A percentile compares a stretch with the other conserved stretches of the same genome.
These are phyloP conservation scores for Sphecodes monilicornis DNA, from an alignment of 2,888 invertebrate species.

Conservation along the genomic window DNA sequence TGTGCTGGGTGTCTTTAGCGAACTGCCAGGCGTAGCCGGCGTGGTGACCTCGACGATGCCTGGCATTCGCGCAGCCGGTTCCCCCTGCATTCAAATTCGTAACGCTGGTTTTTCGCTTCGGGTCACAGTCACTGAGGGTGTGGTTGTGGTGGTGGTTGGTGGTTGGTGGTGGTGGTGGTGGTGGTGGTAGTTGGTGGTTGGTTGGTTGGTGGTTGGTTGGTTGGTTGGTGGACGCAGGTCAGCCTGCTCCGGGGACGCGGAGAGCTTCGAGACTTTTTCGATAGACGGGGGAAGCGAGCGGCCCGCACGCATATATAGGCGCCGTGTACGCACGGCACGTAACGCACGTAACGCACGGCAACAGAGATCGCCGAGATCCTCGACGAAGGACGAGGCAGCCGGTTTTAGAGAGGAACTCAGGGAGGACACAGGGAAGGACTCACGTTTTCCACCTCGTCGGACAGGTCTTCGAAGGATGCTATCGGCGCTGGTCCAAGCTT, in stretches of 20 bases:
- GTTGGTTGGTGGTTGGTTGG: constrained; percentile 49
- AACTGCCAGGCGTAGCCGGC: constrained; percentile 81
- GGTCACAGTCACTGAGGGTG: constrained; percentile 64
- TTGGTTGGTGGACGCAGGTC: constrained; percentile 48
- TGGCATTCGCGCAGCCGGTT: constrained; percentile 82
- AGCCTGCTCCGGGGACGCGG: constrained; percentile 42
- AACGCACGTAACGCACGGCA: constrained; percentile 22
- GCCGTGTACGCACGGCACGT: not conserved
- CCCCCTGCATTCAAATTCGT: constrained; percentile 80
- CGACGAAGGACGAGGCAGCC: constrained; percentile 28
- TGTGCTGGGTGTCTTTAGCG: constrained; percentile 89
- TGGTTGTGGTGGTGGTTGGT: constrained; percentile 39
- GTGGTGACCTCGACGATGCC: constrained; percentile 85
- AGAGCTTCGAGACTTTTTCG: constrained; percentile 40
- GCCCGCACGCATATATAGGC: not conserved
- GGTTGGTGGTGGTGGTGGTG: constrained; percentile 35
- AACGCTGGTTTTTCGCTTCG: constrained; percentile 69
- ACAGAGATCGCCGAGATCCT: not conserved
- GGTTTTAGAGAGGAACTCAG: constrained; percentile 49
- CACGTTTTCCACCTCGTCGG: constrained; percentile 90
- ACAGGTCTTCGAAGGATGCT: constrained; percentile 96
- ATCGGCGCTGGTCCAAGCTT: constrained; percentile 97
- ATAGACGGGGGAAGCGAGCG: constrained; percentile 30
- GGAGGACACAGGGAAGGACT: constrained; percentile 73
- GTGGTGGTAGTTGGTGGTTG: constrained; percentile 44